phyloP scores from a whole-genome alignment of 2,888 invertebrate genomes.

The Laothoe populi region DNA sequence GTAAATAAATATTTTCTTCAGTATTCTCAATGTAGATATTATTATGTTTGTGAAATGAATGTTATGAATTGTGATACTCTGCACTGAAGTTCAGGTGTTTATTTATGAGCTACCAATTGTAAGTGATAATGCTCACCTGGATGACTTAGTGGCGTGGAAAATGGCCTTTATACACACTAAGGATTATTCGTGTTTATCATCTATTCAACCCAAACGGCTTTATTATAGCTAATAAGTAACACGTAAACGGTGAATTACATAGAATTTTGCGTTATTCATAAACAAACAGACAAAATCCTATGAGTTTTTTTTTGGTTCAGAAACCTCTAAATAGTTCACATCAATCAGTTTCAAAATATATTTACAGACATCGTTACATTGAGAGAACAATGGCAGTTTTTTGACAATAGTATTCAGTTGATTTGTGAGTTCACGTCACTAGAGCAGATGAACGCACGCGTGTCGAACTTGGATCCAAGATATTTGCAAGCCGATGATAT shows the following conservation, averaged over 20 bases:
- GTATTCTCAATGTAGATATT: neutral
- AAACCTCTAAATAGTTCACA: neutral
- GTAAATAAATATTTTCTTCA: conserved; percentile 16
- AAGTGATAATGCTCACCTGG: no score
- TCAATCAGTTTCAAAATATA: neutral
- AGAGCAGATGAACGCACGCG: conserved; percentile 36
- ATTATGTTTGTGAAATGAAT: neutral
- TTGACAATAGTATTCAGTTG: neutral
- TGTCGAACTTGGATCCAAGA: conserved; percentile 46
- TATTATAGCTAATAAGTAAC: no score
- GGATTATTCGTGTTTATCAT: no score
- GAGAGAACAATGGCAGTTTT: neutral
- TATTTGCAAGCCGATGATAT: conserved; percentile 68
- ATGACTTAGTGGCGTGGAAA: no score
- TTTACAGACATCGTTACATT: neutral
- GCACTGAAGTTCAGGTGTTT: neutral
- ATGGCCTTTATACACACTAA: no score
- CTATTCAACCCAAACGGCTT: no score
- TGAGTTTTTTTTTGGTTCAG: neutral
- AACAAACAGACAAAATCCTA: no score
- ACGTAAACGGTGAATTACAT: no score
- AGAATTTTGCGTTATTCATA: no score
- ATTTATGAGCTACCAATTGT: no score
- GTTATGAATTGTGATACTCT: neutral
- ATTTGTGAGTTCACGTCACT: conserved; percentile 38